Percentiles rank a stretch among this genome's conserved stretches.
Conservation (phyloP, 2,113 vertebrate species). For the Corythaixoides concolor region DNA sequence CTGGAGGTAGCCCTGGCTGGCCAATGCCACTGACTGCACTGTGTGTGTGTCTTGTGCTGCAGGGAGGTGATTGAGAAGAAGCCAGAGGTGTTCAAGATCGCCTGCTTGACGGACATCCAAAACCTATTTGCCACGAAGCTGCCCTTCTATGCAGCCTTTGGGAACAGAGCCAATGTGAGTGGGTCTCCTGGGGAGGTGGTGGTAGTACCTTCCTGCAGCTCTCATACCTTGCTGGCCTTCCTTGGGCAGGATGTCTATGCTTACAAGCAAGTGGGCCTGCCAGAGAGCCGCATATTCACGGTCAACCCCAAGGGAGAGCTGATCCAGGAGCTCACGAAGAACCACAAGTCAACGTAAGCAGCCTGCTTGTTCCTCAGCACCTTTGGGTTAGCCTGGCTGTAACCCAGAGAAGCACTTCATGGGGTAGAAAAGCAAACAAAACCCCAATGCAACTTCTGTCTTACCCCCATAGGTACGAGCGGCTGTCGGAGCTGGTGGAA, state of each 20-base stretch:
- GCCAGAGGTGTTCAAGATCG: conserved; percentile 91
- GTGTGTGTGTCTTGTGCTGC: background rate
- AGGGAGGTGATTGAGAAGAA: conserved; percentile 96
- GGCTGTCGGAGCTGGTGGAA: conserved; percentile 86
- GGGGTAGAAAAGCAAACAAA: background rate
- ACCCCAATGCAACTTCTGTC: background rate
- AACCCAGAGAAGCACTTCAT: background rate
- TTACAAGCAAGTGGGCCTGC: conserved; percentile 87
- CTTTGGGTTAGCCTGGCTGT: background rate
- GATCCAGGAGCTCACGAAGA: conserved; percentile 84
- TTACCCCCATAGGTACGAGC: conserved; percentile 77
- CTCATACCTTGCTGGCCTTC: background rate
- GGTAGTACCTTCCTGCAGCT: background rate
- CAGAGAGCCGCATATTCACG: conserved; percentile 85
- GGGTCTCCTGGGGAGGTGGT: background rate
- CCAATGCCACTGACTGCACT: background rate
- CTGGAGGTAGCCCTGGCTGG: background rate
- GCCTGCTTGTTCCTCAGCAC: background rate
- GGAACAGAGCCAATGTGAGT: conserved; percentile 89
- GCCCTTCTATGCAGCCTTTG: conserved; percentile 92
- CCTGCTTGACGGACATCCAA: conserved; percentile 88
- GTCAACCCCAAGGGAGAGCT: conserved; percentile 94
- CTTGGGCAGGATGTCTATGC: conserved; percentile 79
- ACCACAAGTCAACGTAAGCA: conserved; percentile 88
- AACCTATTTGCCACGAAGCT: conserved; percentile 79